Conservation (phyloP, 2,113 vertebrate species). For the Festucalex cinctus region DNA sequence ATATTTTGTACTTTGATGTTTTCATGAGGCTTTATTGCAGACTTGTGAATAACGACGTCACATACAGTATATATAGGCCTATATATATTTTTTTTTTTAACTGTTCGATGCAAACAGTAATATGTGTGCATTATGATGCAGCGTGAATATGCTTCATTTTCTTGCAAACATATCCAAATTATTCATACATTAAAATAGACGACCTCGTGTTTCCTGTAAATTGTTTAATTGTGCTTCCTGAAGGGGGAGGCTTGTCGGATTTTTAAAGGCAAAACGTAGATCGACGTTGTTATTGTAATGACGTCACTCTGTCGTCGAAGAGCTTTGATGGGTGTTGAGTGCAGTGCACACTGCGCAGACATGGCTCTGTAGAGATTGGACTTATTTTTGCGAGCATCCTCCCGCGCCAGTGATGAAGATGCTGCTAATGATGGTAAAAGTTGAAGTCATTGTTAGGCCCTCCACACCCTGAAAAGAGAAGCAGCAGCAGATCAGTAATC, state of each 20-base stretch:
- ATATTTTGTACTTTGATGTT: neutral
- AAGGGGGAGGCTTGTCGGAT: neutral
- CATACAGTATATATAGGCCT: too few relatives aligned
- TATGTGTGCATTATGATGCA: conserved; percentile 25
- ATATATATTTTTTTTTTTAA: neutral
- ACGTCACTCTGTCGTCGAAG: conserved; percentile 26
- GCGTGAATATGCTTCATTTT: neutral
- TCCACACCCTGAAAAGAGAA: conserved; percentile 6
- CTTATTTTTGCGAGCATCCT: neutral
- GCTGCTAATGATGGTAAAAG: neutral
- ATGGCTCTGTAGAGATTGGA: conserved; percentile 4
- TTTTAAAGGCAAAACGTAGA: neutral
- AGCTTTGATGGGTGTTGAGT: conserved; percentile 21
- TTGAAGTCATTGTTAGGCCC: conserved; percentile 4
- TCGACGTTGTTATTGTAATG: conserved; percentile 11
- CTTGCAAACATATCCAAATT: neutral
- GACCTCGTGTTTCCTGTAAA: neutral
- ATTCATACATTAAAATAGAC: neutral
- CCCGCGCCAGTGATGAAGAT: conserved; percentile 3
- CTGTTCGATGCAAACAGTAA: conserved; percentile 5
- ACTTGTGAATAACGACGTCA: conserved; percentile 50
- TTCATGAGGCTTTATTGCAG: conserved; percentile 10
- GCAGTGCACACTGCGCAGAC: too few relatives aligned
- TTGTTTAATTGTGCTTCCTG: neutral
- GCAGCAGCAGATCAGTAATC: conserved; percentile 9